phyloP scores from a whole-genome alignment of 2,888 invertebrate species.

The Leptinotarsa tumamoca region DNA sequence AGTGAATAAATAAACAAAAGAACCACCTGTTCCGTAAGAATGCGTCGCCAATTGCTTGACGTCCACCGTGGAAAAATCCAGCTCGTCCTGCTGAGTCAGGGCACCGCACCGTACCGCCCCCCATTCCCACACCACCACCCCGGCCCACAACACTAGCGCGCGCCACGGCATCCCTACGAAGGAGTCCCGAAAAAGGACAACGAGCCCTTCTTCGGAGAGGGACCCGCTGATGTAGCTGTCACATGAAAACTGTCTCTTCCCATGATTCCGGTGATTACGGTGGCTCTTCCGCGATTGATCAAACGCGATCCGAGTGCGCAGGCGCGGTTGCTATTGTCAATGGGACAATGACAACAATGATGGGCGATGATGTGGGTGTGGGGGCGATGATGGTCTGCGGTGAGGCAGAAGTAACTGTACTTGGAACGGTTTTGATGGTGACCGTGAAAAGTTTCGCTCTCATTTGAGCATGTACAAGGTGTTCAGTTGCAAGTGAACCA shows the following conservation, averaged over 20 bases:
- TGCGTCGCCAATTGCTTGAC: conserved; percentile 53
- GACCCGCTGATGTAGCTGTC: conserved; percentile 19
- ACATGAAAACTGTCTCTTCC: conserved; percentile 29
- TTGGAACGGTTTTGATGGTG: not conserved
- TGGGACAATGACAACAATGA: conserved; percentile 55
- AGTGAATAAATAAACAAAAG: conserved; percentile 9
- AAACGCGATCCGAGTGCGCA: conserved; percentile 59
- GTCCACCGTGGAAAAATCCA: conserved; percentile 53
- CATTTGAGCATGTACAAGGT: too few relatives aligned
- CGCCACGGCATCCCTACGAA: conserved; percentile 28
- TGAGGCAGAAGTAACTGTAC: conserved; percentile 14
- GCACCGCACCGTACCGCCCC: conserved; percentile 16
- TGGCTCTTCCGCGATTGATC: conserved; percentile 59
- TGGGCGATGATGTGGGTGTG: conserved; percentile 28
- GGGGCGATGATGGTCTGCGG: conserved; percentile 28
- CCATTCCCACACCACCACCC: conserved; percentile 31
- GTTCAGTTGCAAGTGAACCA: too few relatives aligned
- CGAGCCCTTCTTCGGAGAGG: conserved; percentile 26
- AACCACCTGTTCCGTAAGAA: conserved; percentile 50
- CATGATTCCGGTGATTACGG: conserved; percentile 26
- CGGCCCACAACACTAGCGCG: conserved; percentile 28
- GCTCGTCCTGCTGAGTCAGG: conserved; percentile 45
- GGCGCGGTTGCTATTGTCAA: conserved; percentile 56
- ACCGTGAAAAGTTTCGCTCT: not conserved
- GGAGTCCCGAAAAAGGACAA: conserved; percentile 3